Base-by-base conservation (phyloP, 2,888 invertebrate species). In the Polydrusus cervinus region DNA sequence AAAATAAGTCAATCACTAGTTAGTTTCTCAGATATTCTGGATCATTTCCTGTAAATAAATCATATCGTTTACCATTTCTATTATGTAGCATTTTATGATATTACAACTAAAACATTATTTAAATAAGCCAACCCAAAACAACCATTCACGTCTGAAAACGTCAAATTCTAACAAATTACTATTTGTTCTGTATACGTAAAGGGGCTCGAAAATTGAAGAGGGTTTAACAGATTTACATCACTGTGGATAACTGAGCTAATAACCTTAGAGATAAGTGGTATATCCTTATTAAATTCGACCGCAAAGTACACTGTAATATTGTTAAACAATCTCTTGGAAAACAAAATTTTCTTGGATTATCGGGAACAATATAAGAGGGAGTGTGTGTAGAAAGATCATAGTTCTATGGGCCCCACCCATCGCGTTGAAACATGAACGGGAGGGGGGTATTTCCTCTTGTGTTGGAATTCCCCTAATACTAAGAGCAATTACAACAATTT, bases 101-200 rank as follows among this genome's bases (percentile, higher is more conserved):
- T 53, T 30, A 30, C 53, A 53, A 51, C 25, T 25, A 51, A 53
- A 53, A 53, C 30, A 53, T 53, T 30, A 53, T 53, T 53, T 53
- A 53, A 53, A 53, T 53, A 53, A 30, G 53, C 25, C 20, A 30
- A 25, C 25, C 53, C 25, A n/a, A 51, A 53, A 53, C 30, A n/a
- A 30, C 30, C 30, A 53, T 53, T 53, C 13, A 73, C 51, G 67
- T 73, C 51, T 60, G 73, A 71, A 67, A 67, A 67, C 20, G 73
- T 73, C 73, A 73, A 73, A 67, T 60, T 67, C 57, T 73, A 73
- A 73, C 62, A 73, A 73, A 73, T 73, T 73, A 49, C 73, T 67
- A 67, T 73, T 73, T 73, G 53, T 67, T 38, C 51, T 61, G 49
- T 20, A 43, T 72, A 38, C 16, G 65, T 49, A 49, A 65, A 66